Evolutionary conservation across 2,113 vertebrate species (phyloP).

Genomic region (Silurus meridionalis): DNA sequence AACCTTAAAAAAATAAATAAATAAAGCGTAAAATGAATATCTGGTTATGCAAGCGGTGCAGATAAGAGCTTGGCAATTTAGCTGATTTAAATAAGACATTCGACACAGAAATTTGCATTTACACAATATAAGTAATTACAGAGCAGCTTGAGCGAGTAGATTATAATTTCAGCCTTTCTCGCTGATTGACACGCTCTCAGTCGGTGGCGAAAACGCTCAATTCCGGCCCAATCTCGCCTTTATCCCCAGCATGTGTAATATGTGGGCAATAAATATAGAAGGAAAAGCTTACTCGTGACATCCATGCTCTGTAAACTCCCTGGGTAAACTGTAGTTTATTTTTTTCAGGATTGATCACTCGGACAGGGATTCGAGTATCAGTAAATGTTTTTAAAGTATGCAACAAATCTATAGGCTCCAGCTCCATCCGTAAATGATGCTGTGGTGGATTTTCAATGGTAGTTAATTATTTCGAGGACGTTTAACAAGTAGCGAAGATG

Average conservation of each 20-base stretch:
- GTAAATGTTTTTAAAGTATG: slow-evolving; percentile 3
- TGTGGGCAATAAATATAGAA: slow-evolving; percentile 37
- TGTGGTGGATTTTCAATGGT: slow-evolving; percentile 22
- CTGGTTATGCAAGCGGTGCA: background rate
- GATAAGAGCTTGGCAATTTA: slow-evolving; percentile 45
- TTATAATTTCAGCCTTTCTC: slow-evolving; percentile 52
- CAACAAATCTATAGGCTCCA: slow-evolving; percentile 8
- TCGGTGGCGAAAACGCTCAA: slow-evolving; percentile 26
- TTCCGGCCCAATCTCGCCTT: background rate
- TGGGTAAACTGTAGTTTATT: background rate
- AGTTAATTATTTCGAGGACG: slow-evolving; percentile 28
- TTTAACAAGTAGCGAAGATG: slow-evolving; percentile 1
- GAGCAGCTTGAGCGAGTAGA: slow-evolving; percentile 42
- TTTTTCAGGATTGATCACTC: slow-evolving; percentile 16
- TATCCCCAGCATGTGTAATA: slow-evolving; percentile 8
- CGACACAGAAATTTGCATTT: slow-evolving; percentile 55
- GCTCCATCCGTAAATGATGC: slow-evolving; percentile 17
- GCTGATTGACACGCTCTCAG: slow-evolving; percentile 42
- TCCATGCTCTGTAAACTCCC: background rate
- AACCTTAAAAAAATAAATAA: background rate
- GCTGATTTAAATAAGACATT: slow-evolving; percentile 59
- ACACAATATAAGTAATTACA: slow-evolving; percentile 67
- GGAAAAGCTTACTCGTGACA: background rate
- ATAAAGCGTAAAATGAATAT: slow-evolving; percentile 19
- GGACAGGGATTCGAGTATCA: background rate